These are phyloP conservation scores for Sander vitreus DNA, from an alignment of 2,113 vertebrate species.

Conservation along the genomic window DNA sequence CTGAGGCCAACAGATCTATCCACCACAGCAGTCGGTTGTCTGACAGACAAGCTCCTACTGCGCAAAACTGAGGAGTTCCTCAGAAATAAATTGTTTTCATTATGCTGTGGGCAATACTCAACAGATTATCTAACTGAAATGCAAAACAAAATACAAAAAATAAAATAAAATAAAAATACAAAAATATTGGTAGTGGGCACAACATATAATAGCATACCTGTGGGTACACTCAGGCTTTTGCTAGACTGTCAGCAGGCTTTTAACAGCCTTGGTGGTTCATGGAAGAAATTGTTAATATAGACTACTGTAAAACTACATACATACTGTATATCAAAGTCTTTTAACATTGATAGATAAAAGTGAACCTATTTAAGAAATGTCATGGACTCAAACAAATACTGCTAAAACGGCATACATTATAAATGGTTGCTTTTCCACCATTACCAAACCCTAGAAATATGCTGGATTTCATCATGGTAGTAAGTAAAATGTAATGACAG, in stretches of 20 bases:
- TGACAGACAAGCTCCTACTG: no score
- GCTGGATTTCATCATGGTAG: no score
- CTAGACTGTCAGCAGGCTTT: no score
- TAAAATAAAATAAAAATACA: neutral
- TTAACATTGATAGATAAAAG: neutral
- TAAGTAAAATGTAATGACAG: neutral
- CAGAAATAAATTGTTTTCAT: neutral
- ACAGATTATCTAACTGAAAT: neutral
- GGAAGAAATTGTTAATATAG: neutral
- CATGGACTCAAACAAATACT: neutral
- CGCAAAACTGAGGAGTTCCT: neutral
- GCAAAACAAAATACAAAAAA: conserved; percentile 1
- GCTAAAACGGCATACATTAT: no score
- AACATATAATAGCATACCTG: neutral
- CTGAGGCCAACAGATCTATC: neutral
- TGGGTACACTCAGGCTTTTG: neutral
- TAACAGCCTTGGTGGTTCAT: neutral
- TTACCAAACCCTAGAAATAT: no score
- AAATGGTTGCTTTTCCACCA: no score
- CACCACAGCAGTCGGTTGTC: neutral
- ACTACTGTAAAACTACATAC: neutral
- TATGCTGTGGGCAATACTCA: neutral
- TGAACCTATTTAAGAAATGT: neutral
- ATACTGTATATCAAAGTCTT: neutral
- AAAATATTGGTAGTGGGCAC: neutral